Percentiles rank a stretch among this genome's conserved stretches.
Evolutionary conservation across 2,888 invertebrate genomes (phyloP).

Genomic region (Agriotes lineatus): DNA sequence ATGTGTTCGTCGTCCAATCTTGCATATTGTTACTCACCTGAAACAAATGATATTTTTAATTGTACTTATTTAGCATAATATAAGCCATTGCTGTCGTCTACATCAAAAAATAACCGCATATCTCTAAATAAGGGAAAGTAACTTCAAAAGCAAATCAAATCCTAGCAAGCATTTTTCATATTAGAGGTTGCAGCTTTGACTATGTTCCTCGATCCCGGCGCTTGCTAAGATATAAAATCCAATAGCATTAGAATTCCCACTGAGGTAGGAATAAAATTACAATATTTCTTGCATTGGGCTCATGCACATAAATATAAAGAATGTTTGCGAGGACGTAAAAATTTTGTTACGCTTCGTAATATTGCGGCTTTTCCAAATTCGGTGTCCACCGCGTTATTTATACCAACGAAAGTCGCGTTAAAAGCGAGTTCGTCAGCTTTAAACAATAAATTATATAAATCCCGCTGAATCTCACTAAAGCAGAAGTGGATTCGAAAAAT

Average conservation of each 20-base stretch:
- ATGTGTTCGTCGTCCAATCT: too few relatives aligned
- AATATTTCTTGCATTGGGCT: slow-evolving; percentile 31
- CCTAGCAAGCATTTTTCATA: not conserved
- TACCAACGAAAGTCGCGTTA: not conserved
- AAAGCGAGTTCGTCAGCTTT: not conserved
- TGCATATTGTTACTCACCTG: too few relatives aligned
- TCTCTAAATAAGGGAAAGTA: too few relatives aligned
- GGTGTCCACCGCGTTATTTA: slow-evolving; percentile 1
- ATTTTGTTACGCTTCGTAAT: slow-evolving; percentile 16
- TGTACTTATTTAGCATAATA: too few relatives aligned
- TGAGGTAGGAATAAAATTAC: slow-evolving; percentile 33
- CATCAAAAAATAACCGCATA: too few relatives aligned
- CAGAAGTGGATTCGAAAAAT: too few relatives aligned
- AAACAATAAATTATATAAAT: not conserved
- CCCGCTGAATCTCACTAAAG: too few relatives aligned
- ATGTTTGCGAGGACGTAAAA: slow-evolving; percentile 15
- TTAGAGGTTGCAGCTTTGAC: not conserved
- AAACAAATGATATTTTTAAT: too few relatives aligned
- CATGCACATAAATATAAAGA: slow-evolving; percentile 16
- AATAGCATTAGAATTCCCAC: slow-evolving; percentile 15
- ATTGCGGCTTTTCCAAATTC: slow-evolving; percentile 2
- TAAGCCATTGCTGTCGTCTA: too few relatives aligned
- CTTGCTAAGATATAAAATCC: slow-evolving; percentile 22
- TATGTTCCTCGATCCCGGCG: not conserved
- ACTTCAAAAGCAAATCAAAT: too few relatives aligned